Evolutionary conservation across 2,113 vertebrate species (phyloP), one percentile per base, ranked within the genome.

Genomic region (Martes martes): DNA sequence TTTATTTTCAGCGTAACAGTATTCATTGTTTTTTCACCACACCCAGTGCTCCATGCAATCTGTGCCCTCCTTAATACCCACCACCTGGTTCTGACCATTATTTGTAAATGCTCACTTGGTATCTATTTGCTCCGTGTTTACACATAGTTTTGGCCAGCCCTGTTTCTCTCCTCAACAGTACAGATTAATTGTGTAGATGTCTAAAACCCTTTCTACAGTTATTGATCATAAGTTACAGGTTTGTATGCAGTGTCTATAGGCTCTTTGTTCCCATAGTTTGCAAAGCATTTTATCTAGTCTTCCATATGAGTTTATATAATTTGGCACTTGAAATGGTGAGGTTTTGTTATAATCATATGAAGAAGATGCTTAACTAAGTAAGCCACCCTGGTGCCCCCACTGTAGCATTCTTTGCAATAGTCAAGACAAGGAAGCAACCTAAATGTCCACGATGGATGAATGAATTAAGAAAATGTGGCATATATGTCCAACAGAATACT

Each of bases 261-360:
- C 23, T 55, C 18, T 61, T 74, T 89, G 52, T 82, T 86, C 84
- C 33, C 4, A 84, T 4, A 39, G 16, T 23, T 50, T 93, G 33
- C 6, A 91, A 59, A 59, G 61, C 63, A 63, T 76, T 92, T 97
- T 93, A 61, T 61, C 71, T 85, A 42, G 79, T 80, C 89, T 87
- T 74, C 28, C 69, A 78, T 39, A 89, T 0, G 74, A 88, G 11
- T 14, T 90, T 59, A 67, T 90, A 69, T 45, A 83, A 92, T 67
- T 92, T 95, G 83, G 61, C 91, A 92, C 74, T 45, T 86, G n/a
- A 87, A 84, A 19, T 71, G 9, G n/a, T 45, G 55, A 69, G 19
- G 36, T 95, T 92, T 94, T 83, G 24, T 84, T 83, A n/a, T 76
- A 94, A 83, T 89, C 80, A 50, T 39, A 89, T 55, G 52, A 55